Percentiles rank a stretch among this genome's conserved stretches.
Evolutionary conservation across 2,113 vertebrate genomes (phyloP).

Genomic region (Daboia siamensis): DNA sequence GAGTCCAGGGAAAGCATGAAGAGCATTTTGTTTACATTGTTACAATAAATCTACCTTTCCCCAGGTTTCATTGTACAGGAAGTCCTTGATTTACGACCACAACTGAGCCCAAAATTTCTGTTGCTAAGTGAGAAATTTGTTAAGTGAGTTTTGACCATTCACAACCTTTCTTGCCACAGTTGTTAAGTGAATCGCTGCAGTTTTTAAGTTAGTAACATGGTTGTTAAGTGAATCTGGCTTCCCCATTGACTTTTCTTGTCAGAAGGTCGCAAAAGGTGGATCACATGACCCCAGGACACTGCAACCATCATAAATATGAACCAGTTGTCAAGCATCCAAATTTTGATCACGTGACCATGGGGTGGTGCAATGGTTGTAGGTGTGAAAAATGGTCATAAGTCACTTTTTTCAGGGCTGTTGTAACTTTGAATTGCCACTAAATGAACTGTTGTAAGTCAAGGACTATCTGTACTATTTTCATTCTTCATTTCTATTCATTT

Average conservation of each 20-base stretch:
- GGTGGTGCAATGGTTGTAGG: not conserved
- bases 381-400: not conserved
- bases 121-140: not conserved
- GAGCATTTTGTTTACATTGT: not conserved
- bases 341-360: not conserved
- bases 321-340: not conserved
- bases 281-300: not conserved
- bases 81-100: not conserved
- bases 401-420: not conserved
- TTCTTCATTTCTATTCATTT: not conserved
- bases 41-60: not conserved
- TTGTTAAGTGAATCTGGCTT: not conserved
- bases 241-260: not conserved
- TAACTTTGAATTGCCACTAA: not conserved
- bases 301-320: not conserved
- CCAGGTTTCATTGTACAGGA: not conserved
- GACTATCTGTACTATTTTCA: not conserved
- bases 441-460: not conserved
- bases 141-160: not conserved
- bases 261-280: not conserved
- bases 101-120: not conserved
- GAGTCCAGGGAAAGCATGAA: not conserved
- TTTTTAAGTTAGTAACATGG: not conserved
- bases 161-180: not conserved
- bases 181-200: not conserved